These are phyloP conservation scores for Liopterus haemorrhoidalis DNA, from an alignment of 2,888 invertebrate species.

Conservation along the genomic window DNA sequence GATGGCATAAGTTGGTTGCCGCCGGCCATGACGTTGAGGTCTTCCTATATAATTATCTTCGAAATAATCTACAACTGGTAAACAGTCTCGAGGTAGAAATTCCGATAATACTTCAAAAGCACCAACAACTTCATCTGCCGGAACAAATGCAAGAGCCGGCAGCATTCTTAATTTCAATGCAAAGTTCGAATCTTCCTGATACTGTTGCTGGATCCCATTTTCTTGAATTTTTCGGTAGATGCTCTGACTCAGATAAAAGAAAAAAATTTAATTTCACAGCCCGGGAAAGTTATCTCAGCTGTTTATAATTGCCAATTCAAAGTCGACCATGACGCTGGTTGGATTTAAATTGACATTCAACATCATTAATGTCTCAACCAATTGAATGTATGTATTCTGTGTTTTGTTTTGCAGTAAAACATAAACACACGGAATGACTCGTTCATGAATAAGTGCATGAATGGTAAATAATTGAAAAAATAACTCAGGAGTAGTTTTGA, in stretches of 20 bases:
- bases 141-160: constrained; percentile 24
- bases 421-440: too few species aligned
- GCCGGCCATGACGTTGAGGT: not conserved
- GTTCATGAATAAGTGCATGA: too few species aligned
- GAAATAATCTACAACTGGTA: constrained; percentile 8
- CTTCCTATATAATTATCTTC: constrained; percentile 11
- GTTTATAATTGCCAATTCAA: constrained; percentile 7
- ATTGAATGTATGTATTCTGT: too few species aligned
- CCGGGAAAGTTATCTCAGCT: not conserved
- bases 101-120: constrained; percentile 2
- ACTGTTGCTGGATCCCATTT: constrained; percentile 11
- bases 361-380: too few species aligned
- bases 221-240: constrained; percentile 18
- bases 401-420: too few species aligned
- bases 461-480: too few species aligned
- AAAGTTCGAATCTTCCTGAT: constrained; percentile 19
- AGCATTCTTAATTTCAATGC: constrained; percentile 23
- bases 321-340: constrained; percentile 5
- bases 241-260: constrained; percentile 20
- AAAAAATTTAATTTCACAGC: not conserved
- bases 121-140: constrained; percentile 4
- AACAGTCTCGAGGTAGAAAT: constrained; percentile 7
- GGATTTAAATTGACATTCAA: too few species aligned
- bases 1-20: constrained; percentile 2
- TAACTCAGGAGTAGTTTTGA: constrained; percentile 22